Evolutionary conservation across 2,888 invertebrate genomes (phyloP).

Genomic region (Orchestes rusci): DNA sequence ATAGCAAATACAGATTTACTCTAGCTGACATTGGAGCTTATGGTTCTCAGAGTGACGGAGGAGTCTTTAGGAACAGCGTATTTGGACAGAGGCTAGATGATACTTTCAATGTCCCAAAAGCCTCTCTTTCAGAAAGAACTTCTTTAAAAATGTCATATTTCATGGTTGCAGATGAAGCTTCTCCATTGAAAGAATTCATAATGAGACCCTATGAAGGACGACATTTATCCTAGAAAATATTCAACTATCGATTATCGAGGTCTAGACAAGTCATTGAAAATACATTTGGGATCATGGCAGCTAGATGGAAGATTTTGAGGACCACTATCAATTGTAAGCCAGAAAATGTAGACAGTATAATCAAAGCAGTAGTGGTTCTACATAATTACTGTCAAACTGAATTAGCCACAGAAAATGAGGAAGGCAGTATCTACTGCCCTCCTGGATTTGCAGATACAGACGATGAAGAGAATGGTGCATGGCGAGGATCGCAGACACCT

Average conservation of each 20-base stretch:
- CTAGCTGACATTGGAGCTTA: constrained; percentile 16
- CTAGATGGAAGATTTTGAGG: constrained; percentile 26
- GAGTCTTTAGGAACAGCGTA: constrained; percentile 11
- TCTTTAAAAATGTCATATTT: too few relatives aligned
- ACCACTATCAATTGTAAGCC: constrained; percentile 24
- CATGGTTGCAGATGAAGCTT: too few relatives aligned
- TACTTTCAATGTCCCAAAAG: too few relatives aligned
- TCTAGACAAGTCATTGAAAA: constrained; percentile 28
- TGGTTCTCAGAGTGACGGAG: constrained; percentile 17
- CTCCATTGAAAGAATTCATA: constrained; percentile 15
- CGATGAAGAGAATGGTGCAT: constrained; percentile 13
- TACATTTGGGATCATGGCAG: constrained; percentile 24
- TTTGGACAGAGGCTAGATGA: constrained; percentile 22
- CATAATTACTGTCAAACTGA: constrained; percentile 24
- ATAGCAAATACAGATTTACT: constrained; percentile 12
- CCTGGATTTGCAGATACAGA: constrained; percentile 18
- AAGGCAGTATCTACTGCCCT: constrained; percentile 24
- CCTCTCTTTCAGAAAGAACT: too few relatives aligned
- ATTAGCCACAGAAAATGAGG: constrained; percentile 5
- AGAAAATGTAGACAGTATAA: constrained; percentile 27
- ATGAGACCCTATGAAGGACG: constrained; percentile 28
- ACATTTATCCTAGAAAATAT: constrained; percentile 11
- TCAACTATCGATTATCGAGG: constrained; percentile 20
- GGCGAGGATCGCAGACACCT: constrained; percentile 15
- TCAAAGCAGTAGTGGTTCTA: constrained; percentile 22